Conservation (phyloP, 1,140 invertebrate genomes). For the Stenopsyche tienmushanensis region DNA sequence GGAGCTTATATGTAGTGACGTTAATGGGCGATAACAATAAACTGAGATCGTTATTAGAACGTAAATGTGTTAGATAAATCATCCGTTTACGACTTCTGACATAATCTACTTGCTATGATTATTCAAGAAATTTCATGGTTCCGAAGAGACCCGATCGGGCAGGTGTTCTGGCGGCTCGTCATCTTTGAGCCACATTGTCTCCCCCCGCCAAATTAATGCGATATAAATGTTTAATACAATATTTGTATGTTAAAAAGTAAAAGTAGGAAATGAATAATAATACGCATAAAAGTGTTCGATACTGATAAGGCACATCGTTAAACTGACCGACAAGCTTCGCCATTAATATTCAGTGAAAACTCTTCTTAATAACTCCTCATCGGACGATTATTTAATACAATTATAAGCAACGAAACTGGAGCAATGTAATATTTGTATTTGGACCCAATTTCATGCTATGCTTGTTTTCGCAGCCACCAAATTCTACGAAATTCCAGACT, state of each 20-base stretch:
- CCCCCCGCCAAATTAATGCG: neutral
- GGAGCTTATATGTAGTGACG: neutral
- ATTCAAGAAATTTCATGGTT: neutral
- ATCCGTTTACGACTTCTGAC: neutral
- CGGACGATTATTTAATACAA: too few relatives aligned
- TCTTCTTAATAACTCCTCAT: too few relatives aligned
- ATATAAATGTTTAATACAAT: constrained; percentile 4
- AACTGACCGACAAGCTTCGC: constrained; percentile 8
- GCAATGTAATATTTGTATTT: too few relatives aligned
- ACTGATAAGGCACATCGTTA: neutral
- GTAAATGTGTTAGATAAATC: neutral
- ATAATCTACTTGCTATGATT: neutral
- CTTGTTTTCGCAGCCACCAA: too few relatives aligned
- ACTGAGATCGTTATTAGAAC: neutral
- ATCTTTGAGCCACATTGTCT: neutral
- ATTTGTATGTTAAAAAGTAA: constrained; percentile 13
- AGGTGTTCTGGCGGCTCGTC: neutral
- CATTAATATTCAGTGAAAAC: constrained; percentile 14
- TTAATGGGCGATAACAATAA: neutral
- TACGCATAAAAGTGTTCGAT: neutral
- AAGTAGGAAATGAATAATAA: constrained; percentile 11
- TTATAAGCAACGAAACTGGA: too few relatives aligned
- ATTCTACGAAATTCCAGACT: too few relatives aligned
- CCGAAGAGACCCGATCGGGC: too few relatives aligned
- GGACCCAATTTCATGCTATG: too few relatives aligned